phyloP scores from a whole-genome alignment of 2,888 invertebrate genomes.

The Lamproptera curius region DNA sequence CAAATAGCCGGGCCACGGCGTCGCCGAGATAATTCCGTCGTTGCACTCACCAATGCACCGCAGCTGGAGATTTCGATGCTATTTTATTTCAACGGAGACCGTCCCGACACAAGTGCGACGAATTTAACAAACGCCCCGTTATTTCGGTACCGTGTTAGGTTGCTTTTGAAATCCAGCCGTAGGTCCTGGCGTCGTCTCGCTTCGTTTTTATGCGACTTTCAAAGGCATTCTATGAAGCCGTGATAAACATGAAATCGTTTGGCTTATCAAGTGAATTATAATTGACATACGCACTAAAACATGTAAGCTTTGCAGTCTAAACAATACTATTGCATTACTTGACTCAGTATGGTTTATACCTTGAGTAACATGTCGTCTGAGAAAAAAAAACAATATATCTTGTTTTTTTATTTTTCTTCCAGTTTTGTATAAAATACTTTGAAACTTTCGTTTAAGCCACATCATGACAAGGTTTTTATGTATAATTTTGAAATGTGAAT shows the following conservation, averaged over 20 bases:
- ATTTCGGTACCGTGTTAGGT: slow-evolving; percentile 49
- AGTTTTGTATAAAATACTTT: no score
- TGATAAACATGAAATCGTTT: slow-evolving; percentile 30
- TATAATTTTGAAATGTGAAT: no score
- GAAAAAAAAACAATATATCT: no score
- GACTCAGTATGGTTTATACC: no score
- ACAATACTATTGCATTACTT: no score
- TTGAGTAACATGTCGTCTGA: no score
- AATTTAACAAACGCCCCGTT: slow-evolving; percentile 44
- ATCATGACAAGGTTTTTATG: no score
- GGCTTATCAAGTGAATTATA: no score
- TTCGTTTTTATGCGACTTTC: slow-evolving; percentile 54
- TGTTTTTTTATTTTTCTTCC: no score
- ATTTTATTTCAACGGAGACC: slow-evolving; percentile 45
- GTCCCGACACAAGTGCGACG: slow-evolving; percentile 38
- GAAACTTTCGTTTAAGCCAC: no score
- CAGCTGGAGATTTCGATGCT: slow-evolving; percentile 59
- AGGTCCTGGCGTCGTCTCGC: slow-evolving; percentile 50
- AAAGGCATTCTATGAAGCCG: slow-evolving; percentile 41
- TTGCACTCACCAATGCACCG: slow-evolving; percentile 62
- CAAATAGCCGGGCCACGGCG: slow-evolving; percentile 63
- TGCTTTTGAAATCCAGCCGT: slow-evolving; percentile 65
- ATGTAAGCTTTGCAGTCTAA: no score
- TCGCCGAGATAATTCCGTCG: slow-evolving; percentile 63
- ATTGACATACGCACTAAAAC: no score